A percentile compares a stretch with the other conserved stretches of the same genome.
Evolutionary conservation across 2,113 vertebrate genomes (phyloP).

Genomic region (Pelmatolapia mariae): DNA sequence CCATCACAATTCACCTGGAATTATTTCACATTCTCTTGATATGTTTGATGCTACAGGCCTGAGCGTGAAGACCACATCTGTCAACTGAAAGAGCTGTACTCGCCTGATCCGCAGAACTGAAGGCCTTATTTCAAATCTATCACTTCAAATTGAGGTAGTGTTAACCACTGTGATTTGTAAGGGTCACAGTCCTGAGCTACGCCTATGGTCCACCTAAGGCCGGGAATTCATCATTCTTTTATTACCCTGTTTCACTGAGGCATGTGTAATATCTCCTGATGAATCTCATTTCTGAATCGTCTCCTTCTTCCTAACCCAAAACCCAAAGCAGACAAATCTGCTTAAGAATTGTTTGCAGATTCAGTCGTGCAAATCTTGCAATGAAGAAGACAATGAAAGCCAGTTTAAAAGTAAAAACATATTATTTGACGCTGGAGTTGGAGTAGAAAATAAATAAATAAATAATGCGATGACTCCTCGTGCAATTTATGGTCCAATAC

Average conservation of each 20-base stretch:
- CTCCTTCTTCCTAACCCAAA: conserved; percentile 23
- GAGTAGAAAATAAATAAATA: no score
- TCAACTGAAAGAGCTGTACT: neutral
- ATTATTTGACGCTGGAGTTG: neutral
- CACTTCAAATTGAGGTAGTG: neutral
- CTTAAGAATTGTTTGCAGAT: conserved; percentile 33
- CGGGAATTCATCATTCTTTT: conserved; percentile 1
- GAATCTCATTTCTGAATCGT: conserved; percentile 38
- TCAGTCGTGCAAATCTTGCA: conserved; percentile 25
- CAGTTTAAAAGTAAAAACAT: neutral
- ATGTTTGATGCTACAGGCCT: neutral
- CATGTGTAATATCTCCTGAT: conserved; percentile 7
- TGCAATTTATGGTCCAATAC: conserved; percentile 14
- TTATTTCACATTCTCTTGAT: neutral
- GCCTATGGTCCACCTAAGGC: neutral
- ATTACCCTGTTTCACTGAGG: conserved; percentile 8
- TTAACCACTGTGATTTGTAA: neutral
- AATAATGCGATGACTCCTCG: conserved; percentile 4
- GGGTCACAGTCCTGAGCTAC: neutral
- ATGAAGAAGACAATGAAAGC: conserved; percentile 1
- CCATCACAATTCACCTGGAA: neutral
- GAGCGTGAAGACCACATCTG: neutral
- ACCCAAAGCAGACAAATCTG: conserved; percentile 34
- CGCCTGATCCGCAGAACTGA: neutral
- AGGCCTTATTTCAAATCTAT: neutral